Base-by-base conservation (phyloP, 2,888 invertebrate genomes). In the Branchipolynoe longqiensis region DNA sequence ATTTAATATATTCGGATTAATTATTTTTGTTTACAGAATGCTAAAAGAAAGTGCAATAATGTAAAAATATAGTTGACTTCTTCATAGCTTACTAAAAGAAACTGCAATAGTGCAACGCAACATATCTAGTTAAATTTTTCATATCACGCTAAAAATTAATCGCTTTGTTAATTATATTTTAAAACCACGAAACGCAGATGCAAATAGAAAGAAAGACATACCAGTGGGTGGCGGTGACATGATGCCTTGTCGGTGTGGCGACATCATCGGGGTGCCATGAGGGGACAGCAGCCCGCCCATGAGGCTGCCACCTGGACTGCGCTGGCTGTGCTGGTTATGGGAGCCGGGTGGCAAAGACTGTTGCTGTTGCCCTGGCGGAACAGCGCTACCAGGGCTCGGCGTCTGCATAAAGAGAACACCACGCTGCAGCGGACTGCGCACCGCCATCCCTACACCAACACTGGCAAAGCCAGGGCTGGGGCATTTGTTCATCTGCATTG, bases 381-480 rank as follows among this genome's bases (percentile, higher is more conserved):
- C n/a, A 2, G 25, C 33, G 14, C 28, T 0, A 8, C 48, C 64
- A 0, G 86, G 84, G 81, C 86, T 86, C 0, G 84, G 40, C 22
- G 78, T 31, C 36, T 36, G 38, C 38, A 64, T 64, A 40, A 58
- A 58, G 38, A 41, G 48, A 1, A 48, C 48, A 33, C 78, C 48
- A 2, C 78, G 78, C 54, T 78, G 78, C 48, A 78, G 18, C 3
- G 69, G 69, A 38, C 69, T 69, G 38, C 69, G 69, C 38, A 58
- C 59, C 2, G 56, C 58, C 82, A 82, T 58, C 22, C 22, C 48
- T 8, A 8, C 18, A 48, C 33, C 33, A 82, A 28, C 31, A 38
- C 59, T 54, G 33, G 83, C 54, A 56, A 85, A 87, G 4, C 87
- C 64, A 25, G 87, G 87, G 58, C 87, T 87, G 28, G 85, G 85